Conservation (phyloP, 2,113 vertebrate species). For the Pseudois nayaur region DNA sequence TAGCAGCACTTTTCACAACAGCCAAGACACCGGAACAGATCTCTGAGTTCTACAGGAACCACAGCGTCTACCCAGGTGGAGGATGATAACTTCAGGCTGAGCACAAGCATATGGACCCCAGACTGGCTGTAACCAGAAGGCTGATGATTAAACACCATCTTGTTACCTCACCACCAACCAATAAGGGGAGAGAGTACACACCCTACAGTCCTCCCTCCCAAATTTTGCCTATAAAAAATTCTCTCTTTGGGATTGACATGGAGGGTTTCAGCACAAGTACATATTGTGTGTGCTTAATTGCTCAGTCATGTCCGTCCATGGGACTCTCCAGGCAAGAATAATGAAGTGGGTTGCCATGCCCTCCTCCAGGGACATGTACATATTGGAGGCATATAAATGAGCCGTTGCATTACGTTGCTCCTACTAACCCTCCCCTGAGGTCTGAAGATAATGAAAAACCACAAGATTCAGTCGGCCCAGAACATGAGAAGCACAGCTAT, state of each 20-base stretch:
- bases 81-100: neutral
- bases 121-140: neutral
- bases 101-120: neutral
- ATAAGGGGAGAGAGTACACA: neutral
- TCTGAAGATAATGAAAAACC: neutral
- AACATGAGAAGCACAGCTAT: neutral
- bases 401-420: neutral
- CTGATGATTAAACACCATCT: neutral
- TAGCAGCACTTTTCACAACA: neutral
- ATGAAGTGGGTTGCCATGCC: neutral
- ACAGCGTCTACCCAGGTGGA: neutral
- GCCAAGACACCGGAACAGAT: neutral
- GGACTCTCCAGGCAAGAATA: neutral
- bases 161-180: neutral
- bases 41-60: neutral
- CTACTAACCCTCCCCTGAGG: neutral
- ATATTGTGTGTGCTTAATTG: neutral
- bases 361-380: neutral
- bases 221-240: neutral
- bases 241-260: neutral
- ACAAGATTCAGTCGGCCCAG: neutral
- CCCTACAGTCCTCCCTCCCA: neutral
- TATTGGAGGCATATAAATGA: neutral
- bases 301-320: neutral
- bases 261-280: neutral